A percentile compares a stretch with the other conserved stretches of the same genome.
phyloP scores from a whole-genome alignment of 2,888 invertebrate genomes.

The Xestia sexstrigata region DNA sequence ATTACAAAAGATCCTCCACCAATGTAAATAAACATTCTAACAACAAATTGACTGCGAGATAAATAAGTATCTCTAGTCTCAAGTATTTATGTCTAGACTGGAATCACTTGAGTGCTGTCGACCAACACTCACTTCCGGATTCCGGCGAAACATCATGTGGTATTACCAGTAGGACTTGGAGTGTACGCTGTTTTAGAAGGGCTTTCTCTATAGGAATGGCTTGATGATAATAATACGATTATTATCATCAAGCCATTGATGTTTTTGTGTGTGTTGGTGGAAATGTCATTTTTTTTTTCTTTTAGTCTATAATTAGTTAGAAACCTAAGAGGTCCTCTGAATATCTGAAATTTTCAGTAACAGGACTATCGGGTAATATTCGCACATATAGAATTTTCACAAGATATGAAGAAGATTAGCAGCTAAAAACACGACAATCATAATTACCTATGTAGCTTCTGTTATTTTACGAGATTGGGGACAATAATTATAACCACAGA shows the following conservation, averaged over 20 bases:
- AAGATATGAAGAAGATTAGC: neutral
- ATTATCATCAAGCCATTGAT: too few relatives aligned
- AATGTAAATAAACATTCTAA: slow-evolving; percentile 7
- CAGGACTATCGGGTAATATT: too few relatives aligned
- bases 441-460: neutral
- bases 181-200: too few relatives aligned
- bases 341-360: too few relatives aligned
- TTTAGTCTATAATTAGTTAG: too few relatives aligned
- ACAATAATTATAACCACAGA: too few relatives aligned
- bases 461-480: neutral
- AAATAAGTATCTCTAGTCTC: slow-evolving; percentile 20
- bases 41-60: neutral
- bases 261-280: too few relatives aligned
- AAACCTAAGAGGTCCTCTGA: too few relatives aligned
- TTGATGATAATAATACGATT: too few relatives aligned
- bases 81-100: slow-evolving; percentile 33
- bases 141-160: neutral
- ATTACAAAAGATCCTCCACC: neutral
- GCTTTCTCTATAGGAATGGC: neutral
- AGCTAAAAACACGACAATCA: neutral
- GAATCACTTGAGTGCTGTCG: slow-evolving; percentile 2
- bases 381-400: neutral
- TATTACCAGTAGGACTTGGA: neutral
- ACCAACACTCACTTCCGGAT: slow-evolving; percentile 38
- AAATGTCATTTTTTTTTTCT: too few relatives aligned